A percentile compares a stretch with the other conserved stretches of the same genome.
These are phyloP conservation scores for Aphaenogaster floridana DNA, from an alignment of 1,140 invertebrate species.

Conservation along the genomic window DNA sequence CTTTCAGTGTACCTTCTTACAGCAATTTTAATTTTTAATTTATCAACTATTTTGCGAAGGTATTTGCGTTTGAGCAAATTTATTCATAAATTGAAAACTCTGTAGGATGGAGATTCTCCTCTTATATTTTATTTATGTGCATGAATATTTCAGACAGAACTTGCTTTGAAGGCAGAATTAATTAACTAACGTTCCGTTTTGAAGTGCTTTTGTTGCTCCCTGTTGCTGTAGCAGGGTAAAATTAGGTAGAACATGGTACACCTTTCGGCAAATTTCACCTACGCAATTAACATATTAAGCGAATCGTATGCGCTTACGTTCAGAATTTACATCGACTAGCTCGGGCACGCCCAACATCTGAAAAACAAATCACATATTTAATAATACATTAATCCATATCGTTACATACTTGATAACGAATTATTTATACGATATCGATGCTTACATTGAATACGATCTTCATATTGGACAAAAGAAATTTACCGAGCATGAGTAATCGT, in stretches of 20 bases:
- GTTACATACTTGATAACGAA: background rate
- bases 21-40: background rate
- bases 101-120: background rate
- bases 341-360: slow-evolving; percentile 46
- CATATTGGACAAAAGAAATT: slow-evolving; percentile 37
- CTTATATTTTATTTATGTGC: background rate
- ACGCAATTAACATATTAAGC: slow-evolving; percentile 59
- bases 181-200: background rate
- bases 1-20: too few relatives aligned
- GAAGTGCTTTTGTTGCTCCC: background rate
- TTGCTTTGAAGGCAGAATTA: background rate
- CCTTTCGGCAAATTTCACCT: slow-evolving; percentile 66
- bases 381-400: slow-evolving; percentile 10
- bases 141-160: slow-evolving; percentile 4
- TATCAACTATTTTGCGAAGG: background rate
- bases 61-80: background rate
- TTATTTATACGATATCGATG: slow-evolving; percentile 11
- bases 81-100: slow-evolving; percentile 9
- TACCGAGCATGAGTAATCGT: background rate
- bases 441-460: slow-evolving; percentile 19
- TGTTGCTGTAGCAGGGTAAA: background rate
- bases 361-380: slow-evolving; percentile 33
- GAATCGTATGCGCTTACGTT: slow-evolving; percentile 33
- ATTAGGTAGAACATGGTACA: slow-evolving; percentile 22
- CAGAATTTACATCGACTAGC: slow-evolving; percentile 27